A percentile compares a stretch with the other conserved stretches of the same genome.
phyloP scores from a whole-genome alignment of 2,797 vertebrate species.

The Thamnophis elegans region DNA sequence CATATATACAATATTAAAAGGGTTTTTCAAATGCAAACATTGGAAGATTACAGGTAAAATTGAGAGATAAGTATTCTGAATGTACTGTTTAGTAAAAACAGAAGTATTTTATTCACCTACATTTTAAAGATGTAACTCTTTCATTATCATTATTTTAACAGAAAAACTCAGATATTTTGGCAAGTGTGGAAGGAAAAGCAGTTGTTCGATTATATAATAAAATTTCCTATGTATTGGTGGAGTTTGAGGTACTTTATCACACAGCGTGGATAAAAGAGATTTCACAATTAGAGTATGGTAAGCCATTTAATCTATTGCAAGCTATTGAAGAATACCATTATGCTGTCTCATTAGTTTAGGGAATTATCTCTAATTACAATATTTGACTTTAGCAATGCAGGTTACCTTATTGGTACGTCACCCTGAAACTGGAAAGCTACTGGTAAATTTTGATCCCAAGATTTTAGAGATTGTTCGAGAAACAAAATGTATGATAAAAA shows the following conservation, averaged over 20 bases:
- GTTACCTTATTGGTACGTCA: conserved; percentile 73
- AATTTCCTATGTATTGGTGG: conserved; percentile 73
- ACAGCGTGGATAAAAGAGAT: conserved; percentile 76
- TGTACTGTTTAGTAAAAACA: neutral
- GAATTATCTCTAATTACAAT: conserved; percentile 3
- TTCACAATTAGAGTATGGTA: conserved; percentile 72
- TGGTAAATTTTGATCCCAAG: conserved; percentile 81
- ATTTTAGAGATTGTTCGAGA: conserved; percentile 77
- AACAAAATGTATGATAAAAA: conserved; percentile 78
- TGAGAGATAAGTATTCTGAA: neutral
- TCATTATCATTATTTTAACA: conserved; percentile 57
- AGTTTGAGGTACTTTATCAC: conserved; percentile 77
- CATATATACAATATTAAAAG: neutral
- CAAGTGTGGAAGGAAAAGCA: conserved; percentile 73
- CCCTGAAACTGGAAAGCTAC: conserved; percentile 72
- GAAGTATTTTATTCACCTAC: neutral
- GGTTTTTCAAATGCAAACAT: neutral
- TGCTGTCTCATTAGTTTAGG: neutral
- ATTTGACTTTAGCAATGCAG: conserved; percentile 75
- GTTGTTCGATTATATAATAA: conserved; percentile 78
- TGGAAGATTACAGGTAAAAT: neutral
- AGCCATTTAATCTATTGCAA: conserved; percentile 40
- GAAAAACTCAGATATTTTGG: conserved; percentile 79
- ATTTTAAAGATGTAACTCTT: conserved; percentile 24
- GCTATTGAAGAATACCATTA: neutral